These are phyloP conservation scores for Stictonetta naevosa DNA, from an alignment of 2,113 vertebrate genomes.

Conservation along the genomic window DNA sequence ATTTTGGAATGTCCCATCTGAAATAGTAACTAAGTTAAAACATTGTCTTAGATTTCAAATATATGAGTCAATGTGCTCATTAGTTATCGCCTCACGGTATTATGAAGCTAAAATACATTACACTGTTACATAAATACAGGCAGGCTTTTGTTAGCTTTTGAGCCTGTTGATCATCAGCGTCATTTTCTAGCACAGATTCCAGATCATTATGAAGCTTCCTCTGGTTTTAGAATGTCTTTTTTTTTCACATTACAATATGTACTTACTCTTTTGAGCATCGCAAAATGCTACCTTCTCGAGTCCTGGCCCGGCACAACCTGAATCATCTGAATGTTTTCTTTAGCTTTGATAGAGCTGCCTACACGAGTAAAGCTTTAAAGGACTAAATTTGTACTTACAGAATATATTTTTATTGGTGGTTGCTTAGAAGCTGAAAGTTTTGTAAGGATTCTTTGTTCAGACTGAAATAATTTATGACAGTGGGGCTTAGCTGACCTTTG, in stretches of 20 bases:
- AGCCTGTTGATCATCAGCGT: constrained; percentile 10
- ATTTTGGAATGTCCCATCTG: constrained; percentile 17
- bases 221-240: not conserved
- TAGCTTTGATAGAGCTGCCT: not conserved
- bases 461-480: not conserved
- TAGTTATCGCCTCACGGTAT: not conserved
- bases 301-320: not conserved
- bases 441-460: not conserved
- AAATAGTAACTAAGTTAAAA: not conserved
- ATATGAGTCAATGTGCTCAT: not conserved
- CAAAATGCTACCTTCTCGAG: not conserved
- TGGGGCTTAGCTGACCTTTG: not conserved
- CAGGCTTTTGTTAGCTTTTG: not conserved
- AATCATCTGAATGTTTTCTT: not conserved
- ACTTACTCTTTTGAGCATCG: not conserved
- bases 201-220: not conserved
- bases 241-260: not conserved
- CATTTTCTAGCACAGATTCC: not conserved
- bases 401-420: not conserved
- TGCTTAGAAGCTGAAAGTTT: not conserved
- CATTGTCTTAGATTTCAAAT: not conserved
- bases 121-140: not conserved
- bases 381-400: not conserved
- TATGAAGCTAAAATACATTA: not conserved
- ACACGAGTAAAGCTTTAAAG: not conserved